Percentiles rank a stretch among this genome's conserved stretches.
Evolutionary conservation across 2,888 invertebrate species (phyloP).

Genomic region (Myathropa florea): DNA sequence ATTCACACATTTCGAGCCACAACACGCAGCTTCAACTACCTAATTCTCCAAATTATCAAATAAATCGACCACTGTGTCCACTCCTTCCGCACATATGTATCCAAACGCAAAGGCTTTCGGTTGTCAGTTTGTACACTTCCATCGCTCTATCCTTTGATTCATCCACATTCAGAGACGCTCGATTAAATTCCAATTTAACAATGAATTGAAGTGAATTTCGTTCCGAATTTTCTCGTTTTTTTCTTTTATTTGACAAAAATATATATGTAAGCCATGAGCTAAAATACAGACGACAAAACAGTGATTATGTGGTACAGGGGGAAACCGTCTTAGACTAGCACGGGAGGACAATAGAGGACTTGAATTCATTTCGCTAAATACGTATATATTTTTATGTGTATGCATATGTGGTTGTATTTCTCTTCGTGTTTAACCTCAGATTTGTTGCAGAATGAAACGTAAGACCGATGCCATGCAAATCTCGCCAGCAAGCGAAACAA

Average conservation of each 20-base stretch:
- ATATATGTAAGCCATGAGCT: slow-evolving; percentile 20
- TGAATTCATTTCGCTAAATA: slow-evolving; percentile 5
- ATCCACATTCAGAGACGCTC: no score
- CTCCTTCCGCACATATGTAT: no score
- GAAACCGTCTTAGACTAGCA: slow-evolving; percentile 25
- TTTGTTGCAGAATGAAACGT: slow-evolving; percentile 8
- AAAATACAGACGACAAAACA: not conserved
- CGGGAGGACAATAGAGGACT: not conserved
- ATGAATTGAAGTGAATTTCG: slow-evolving; percentile 4
- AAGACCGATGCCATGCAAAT: not conserved
- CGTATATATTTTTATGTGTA: not conserved
- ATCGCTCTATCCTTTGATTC: no score
- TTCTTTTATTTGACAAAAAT: slow-evolving; percentile 25
- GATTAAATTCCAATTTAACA: slow-evolving; percentile 1
- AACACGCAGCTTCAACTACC: no score
- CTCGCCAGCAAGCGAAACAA: slow-evolving; percentile 21
- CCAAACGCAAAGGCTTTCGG: no score
- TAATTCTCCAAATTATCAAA: no score
- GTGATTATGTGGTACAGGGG: not conserved
- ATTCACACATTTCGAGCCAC: no score
- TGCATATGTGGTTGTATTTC: no score
- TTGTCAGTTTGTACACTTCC: no score
- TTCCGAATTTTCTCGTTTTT: not conserved
- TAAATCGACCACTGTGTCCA: no score
- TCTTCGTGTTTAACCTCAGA: slow-evolving; percentile 5